Conservation (phyloP, 2,113 vertebrate species). For the Sinocyclocheilus anshuiensis region DNA sequence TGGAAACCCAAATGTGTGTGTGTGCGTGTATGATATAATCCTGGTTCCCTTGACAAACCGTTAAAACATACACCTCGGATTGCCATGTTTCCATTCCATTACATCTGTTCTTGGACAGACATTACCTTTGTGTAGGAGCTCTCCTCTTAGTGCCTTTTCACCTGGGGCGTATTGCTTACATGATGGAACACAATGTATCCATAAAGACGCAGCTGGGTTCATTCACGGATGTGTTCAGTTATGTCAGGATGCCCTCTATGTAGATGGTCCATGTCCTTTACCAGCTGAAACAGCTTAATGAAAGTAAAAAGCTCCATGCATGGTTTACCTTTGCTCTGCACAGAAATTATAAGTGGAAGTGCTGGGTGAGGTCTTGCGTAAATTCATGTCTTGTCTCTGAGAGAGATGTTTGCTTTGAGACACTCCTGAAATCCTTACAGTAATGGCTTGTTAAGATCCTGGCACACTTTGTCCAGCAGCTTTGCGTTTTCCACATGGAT, state of each 20-base stretch:
- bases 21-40: not conserved
- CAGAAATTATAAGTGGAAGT: conserved; percentile 41
- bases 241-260: conserved; percentile 49
- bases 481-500: conserved; percentile 53
- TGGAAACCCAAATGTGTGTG: not conserved
- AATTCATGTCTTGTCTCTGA: conserved; percentile 43
- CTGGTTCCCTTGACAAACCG: conserved; percentile 41
- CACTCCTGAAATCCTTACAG: conserved; percentile 55
- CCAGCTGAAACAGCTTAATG: conserved; percentile 58
- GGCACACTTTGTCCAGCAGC: conserved; percentile 58
- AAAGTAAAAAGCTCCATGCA: conserved; percentile 63
- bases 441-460: conserved; percentile 62
- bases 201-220: conserved; percentile 49
- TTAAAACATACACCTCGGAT: conserved; percentile 50
- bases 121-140: conserved; percentile 54
- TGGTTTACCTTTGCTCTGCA: conserved; percentile 29
- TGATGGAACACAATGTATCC: conserved; percentile 55
- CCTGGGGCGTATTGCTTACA: conserved; percentile 68
- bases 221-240: conserved; percentile 58
- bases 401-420: conserved; percentile 61
- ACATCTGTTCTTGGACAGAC: conserved; percentile 55
- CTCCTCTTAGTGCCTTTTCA: conserved; percentile 70
- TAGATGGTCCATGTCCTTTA: conserved; percentile 57
- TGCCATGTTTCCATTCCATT: conserved; percentile 68
- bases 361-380: conserved; percentile 12